Evolutionary conservation across 2,113 vertebrate genomes (phyloP).

Genomic region (Pampusana beccarii): DNA sequence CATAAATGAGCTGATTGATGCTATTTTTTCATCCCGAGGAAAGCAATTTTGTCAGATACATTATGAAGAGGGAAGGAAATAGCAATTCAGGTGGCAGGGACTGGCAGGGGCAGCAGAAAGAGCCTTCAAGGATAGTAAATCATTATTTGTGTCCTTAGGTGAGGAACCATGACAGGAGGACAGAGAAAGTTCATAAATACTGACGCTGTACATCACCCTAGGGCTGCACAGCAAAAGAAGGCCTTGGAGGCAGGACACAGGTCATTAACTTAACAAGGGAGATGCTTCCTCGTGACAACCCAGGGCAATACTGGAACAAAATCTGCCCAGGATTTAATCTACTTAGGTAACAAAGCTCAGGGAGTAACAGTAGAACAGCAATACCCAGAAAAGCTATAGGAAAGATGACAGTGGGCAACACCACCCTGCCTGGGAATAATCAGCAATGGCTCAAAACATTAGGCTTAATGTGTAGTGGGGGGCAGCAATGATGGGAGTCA

Average conservation of each 20-base stretch:
- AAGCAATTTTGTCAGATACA: conserved; percentile 26
- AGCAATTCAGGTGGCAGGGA: conserved; percentile 28
- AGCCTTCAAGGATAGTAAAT: conserved; percentile 25
- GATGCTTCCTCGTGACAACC: not conserved
- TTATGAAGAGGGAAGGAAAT: conserved; percentile 35
- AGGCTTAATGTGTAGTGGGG: not conserved
- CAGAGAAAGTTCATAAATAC: not conserved
- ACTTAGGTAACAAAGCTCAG: not conserved
- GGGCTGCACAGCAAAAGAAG: not conserved
- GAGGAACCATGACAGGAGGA: not conserved
- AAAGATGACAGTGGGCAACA: not conserved
- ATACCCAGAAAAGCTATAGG: not conserved
- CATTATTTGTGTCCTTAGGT: not conserved
- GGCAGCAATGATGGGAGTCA: not conserved
- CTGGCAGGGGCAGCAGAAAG: conserved; percentile 16
- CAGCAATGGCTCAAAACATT: not conserved
- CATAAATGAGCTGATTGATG: not conserved
- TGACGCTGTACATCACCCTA: not conserved
- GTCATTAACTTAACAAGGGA: conserved; percentile 23
- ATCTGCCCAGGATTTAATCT: not conserved
- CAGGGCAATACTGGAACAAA: not conserved
- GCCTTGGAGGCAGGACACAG: not conserved
- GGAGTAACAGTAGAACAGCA: not conserved
- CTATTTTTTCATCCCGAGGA: not conserved
- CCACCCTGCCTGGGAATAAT: not conserved